Conservation (phyloP, 2,797 vertebrate species). For the Chaenodraco wilsoni region DNA sequence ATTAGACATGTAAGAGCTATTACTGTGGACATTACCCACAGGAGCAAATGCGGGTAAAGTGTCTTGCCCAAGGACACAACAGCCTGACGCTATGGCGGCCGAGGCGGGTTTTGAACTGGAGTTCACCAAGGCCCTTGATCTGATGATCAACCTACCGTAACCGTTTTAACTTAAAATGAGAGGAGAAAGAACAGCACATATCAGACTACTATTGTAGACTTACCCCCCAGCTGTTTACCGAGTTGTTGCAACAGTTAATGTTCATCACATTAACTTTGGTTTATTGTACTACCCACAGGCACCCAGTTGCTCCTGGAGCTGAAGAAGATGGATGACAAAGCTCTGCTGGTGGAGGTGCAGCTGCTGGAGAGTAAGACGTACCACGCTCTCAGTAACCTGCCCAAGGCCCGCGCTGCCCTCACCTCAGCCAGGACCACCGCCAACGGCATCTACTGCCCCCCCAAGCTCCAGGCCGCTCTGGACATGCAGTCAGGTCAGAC, state of each 20-base stretch:
- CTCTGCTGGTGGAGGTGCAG: slow-evolving; percentile 97
- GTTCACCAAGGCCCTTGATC: too few species aligned
- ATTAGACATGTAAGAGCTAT: too few species aligned
- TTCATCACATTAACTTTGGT: not conserved
- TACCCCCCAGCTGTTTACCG: not conserved
- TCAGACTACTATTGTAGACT: not conserved
- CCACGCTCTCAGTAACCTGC: slow-evolving; percentile 97
- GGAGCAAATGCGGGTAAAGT: too few species aligned
- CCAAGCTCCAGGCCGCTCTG: slow-evolving; percentile 96
- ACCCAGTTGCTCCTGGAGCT: slow-evolving; percentile 95
- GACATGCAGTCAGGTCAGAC: slow-evolving; percentile 97
- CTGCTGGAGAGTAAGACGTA: slow-evolving; percentile 99
- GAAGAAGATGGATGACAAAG: slow-evolving; percentile 99
- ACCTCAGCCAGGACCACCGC: slow-evolving; percentile 98
- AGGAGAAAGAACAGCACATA: not conserved
- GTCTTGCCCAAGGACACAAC: too few species aligned
- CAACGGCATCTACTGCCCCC: slow-evolving; percentile 98
- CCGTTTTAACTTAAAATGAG: not conserved
- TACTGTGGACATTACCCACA: too few species aligned
- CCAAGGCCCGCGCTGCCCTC: slow-evolving; percentile 97
- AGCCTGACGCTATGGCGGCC: too few species aligned
- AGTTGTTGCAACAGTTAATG: slow-evolving; percentile 9
- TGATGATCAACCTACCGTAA: too few species aligned
- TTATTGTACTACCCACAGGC: slow-evolving; percentile 73
- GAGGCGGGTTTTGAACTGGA: too few species aligned